Base-by-base conservation (phyloP, 2,113 vertebrate genomes). In the Pelecanoides urinatrix region DNA sequence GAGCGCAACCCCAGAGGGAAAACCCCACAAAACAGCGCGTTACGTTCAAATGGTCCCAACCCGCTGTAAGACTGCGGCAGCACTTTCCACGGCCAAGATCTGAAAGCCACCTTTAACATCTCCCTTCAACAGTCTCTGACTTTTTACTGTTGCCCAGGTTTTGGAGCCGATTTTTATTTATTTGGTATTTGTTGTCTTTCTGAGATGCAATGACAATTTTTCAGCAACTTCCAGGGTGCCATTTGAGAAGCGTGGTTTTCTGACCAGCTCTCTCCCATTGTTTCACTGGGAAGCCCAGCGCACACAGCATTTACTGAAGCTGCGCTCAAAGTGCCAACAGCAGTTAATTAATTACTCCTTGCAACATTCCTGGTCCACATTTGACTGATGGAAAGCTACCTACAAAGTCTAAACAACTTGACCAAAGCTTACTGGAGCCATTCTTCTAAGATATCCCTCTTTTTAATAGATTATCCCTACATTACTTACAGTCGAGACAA, bases 31-130 rank as follows among this genome's bases (percentile, higher is more conserved):
- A 83, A 59, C 17, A 40, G 21, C 16, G 2, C 0, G 1, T 20
- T 34, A 27, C 0, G 0, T n/a, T 58, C 11, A 15, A 61, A 58
- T 5, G 14, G 13, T 49, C n/a, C 25, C 38, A 86, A 45, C 3
- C 13, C 4, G 3, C 20, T 0, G 0, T 13, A 40, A 65, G 21
- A 40, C 15, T 10, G 5, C 0, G 0, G 20, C 0, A 0, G 26
- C 8, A 27, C 34, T 72, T 86, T 13, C 40, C 47, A 76, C 1
- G 3, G 40, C 13, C 17, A 36, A 20, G 8, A 26, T n/a, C 38
- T 88, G 56, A 61, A 94, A 76, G 30, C 3, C 5, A 0, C 2
- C 84, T 86, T 47, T 56, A 55, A 84, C 20, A 30, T 44, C 27
- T 62, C 21, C 21, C 42, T 68, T 26, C 29, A 74, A 50, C 29